Evolutionary conservation across 2,797 vertebrate species (phyloP).

Genomic region (Dendrocincla fuliginosa): DNA sequence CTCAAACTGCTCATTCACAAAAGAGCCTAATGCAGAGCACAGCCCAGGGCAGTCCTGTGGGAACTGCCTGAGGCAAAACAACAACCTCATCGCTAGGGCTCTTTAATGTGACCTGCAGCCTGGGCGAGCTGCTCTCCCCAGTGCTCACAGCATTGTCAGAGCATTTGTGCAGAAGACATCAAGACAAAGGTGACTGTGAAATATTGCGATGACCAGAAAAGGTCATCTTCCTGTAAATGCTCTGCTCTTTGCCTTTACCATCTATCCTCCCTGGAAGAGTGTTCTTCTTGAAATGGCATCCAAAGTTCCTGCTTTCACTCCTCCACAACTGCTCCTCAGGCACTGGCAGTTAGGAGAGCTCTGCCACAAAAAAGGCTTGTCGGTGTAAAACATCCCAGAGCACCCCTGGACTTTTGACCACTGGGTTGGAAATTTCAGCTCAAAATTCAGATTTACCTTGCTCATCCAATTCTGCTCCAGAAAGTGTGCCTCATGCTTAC

Average conservation of each 20-base stretch:
- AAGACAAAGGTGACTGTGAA: not conserved
- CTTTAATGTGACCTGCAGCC: not conserved
- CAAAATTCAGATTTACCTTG: not conserved
- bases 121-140: not conserved
- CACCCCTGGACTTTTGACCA: not conserved
- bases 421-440: not conserved
- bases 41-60: not conserved
- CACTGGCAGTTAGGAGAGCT: not conserved
- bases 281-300: not conserved
- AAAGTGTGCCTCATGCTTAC: not conserved
- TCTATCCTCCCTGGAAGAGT: not conserved
- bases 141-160: not conserved
- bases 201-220: not conserved
- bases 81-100: fast-evolving
- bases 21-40: not conserved
- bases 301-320: not conserved
- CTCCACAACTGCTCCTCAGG: not conserved
- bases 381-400: not conserved
- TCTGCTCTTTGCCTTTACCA: not conserved
- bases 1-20: not conserved
- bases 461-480: not conserved
- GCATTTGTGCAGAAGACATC: not conserved
- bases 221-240: not conserved
- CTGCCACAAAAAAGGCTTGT: not conserved
- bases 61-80: not conserved